Conservation (phyloP, 1,140 invertebrate genomes). For the Dendrolimus punctatus region DNA sequence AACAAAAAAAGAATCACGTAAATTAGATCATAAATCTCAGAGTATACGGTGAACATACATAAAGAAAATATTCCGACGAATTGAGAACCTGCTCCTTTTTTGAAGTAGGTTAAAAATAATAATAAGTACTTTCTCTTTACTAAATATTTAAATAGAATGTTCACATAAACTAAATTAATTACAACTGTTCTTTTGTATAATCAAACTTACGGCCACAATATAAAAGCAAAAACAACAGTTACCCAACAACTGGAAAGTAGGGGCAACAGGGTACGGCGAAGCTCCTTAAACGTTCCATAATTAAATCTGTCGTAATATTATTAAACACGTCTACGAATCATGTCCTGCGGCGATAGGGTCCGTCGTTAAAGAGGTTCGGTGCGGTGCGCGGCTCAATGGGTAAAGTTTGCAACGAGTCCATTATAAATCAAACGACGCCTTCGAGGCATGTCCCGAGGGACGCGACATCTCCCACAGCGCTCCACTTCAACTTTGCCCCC, state of each 20-base stretch:
- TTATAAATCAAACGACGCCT: slow-evolving; percentile 72
- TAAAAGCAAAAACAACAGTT: slow-evolving; percentile 14
- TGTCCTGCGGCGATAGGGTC: slow-evolving; percentile 65
- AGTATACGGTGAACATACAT: too few species aligned
- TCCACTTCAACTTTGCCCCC: slow-evolving; percentile 61
- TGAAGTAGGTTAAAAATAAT: too few species aligned
- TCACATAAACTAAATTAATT: too few species aligned
- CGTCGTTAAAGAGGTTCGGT: slow-evolving; percentile 65
- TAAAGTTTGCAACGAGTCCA: slow-evolving; percentile 68
- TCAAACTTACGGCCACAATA: slow-evolving; percentile 7
- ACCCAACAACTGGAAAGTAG: slow-evolving; percentile 28
- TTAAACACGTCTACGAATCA: slow-evolving; percentile 70
- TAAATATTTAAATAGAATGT: too few species aligned
- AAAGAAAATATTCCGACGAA: too few species aligned
- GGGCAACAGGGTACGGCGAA: slow-evolving; percentile 50
- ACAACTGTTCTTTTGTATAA: not conserved
- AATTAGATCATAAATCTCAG: too few species aligned
- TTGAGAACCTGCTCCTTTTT: too few species aligned
- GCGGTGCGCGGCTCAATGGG: slow-evolving; percentile 58
- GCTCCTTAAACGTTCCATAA: slow-evolving; percentile 64
- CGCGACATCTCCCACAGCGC: slow-evolving; percentile 46
- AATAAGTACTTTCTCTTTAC: too few species aligned
- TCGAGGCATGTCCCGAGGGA: slow-evolving; percentile 65
- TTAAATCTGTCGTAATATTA: slow-evolving; percentile 72
- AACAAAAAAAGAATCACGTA: too few species aligned